phyloP scores from a whole-genome alignment of 1,140 invertebrate genomes.

The Eriosoma lanigerum region DNA sequence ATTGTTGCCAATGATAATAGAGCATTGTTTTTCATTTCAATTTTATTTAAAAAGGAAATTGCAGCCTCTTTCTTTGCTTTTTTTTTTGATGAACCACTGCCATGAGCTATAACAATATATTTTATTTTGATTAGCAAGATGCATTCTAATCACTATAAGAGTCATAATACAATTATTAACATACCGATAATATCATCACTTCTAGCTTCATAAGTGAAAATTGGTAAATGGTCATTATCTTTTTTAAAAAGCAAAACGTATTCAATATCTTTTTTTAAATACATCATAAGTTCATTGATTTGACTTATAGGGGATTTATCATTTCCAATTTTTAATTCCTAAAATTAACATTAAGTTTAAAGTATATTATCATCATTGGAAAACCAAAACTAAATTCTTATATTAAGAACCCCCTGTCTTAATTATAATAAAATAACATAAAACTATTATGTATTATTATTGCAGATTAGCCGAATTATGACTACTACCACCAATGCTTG shows the following conservation, averaged over 20 bases:
- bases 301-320: background rate
- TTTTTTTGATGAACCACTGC: constrained; percentile 93
- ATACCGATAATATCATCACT: constrained; percentile 72
- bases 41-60: constrained; percentile 69
- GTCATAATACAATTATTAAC: no score
- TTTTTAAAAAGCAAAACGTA: constrained; percentile 95
- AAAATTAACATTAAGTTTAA: background rate
- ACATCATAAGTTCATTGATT: constrained; percentile 13
- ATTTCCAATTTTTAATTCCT: background rate
- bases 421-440: no score
- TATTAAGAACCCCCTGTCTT: no score
- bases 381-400: no score
- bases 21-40: background rate
- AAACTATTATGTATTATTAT: no score
- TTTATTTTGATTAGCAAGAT: no score
- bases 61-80: constrained; percentile 95
- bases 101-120: background rate
- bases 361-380: no score
- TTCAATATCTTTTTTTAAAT: constrained; percentile 57
- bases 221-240: constrained; percentile 92
- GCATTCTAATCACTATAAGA: no score
- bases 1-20: constrained; percentile 11
- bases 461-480: no score
- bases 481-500: no score
- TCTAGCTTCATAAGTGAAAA: constrained; percentile 88